A percentile compares a stretch with the other conserved stretches of the same genome.
phyloP scores from a whole-genome alignment of 1,140 invertebrate species.

The Papilio glaucus region DNA sequence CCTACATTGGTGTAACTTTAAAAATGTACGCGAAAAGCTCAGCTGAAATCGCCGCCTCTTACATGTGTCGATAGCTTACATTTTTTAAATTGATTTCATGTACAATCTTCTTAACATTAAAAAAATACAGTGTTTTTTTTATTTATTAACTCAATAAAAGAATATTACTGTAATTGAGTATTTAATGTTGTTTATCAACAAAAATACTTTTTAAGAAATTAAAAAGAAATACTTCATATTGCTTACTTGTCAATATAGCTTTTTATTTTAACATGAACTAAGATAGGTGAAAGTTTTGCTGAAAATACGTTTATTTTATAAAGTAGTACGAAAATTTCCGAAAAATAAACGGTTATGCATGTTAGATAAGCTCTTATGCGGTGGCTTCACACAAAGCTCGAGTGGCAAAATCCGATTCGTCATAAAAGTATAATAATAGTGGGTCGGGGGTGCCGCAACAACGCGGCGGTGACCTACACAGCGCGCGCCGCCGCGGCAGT shows the following conservation, averaged over 20 bases:
- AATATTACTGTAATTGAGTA: neutral
- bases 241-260: neutral
- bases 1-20: constrained; percentile 47
- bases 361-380: constrained; percentile 57
- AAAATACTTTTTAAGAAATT: neutral
- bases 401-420: constrained; percentile 76
- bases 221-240: neutral
- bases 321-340: constrained; percentile 31
- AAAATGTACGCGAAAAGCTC: constrained; percentile 46
- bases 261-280: neutral
- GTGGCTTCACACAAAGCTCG: constrained; percentile 59
- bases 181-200: neutral
- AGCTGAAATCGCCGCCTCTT: constrained; percentile 46
- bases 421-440: constrained; percentile 83
- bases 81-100: constrained; percentile 33
- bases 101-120: neutral
- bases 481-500: constrained; percentile 82
- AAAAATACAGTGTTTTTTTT: neutral
- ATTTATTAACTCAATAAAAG: neutral
- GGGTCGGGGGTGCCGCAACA: constrained; percentile 78
- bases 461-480: constrained; percentile 73
- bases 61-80: constrained; percentile 46
- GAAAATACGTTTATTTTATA: constrained; percentile 38
- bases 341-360: constrained; percentile 42
- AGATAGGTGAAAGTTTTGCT: neutral